A percentile compares a stretch with the other conserved stretches of the same genome.
phyloP scores from a whole-genome alignment of 2,888 invertebrate genomes.

The Eupithecia inturbata region DNA sequence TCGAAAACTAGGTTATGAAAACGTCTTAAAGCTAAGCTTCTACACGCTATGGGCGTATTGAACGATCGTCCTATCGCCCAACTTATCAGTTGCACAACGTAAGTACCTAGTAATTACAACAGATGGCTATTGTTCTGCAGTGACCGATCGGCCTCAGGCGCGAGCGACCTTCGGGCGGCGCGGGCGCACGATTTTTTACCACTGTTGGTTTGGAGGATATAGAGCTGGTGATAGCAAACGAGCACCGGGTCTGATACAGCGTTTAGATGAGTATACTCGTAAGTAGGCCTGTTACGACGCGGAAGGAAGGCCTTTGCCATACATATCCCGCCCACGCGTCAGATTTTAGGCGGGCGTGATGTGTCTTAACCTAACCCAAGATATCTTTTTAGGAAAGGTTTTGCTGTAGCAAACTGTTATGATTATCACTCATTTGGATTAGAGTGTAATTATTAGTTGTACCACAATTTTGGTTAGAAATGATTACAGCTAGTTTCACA shows the following conservation, averaged over 20 bases:
- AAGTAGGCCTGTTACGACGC: not conserved
- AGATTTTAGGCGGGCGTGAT: not conserved
- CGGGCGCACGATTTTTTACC: slow-evolving; percentile 78
- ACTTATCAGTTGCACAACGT: slow-evolving; percentile 76
- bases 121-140: slow-evolving; percentile 80
- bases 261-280: not conserved
- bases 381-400: not conserved
- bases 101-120: slow-evolving; percentile 78
- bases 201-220: slow-evolving; percentile 54
- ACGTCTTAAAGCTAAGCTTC: slow-evolving; percentile 26
- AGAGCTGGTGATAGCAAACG: slow-evolving; percentile 46
- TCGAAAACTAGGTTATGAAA: slow-evolving; percentile 22
- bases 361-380: not conserved
- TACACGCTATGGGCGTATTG: slow-evolving; percentile 43
- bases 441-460: not conserved
- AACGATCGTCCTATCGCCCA: slow-evolving; percentile 63
- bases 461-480: not conserved
- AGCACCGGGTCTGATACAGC: not conserved
- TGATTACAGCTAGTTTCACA: not conserved
- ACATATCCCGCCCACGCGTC: not conserved
- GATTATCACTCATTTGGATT: not conserved
- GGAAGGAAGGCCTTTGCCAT: not conserved
- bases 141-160: slow-evolving; percentile 76
- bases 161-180: slow-evolving; percentile 73
- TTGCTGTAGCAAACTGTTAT: not conserved